Base-by-base conservation (phyloP, 2,113 vertebrate species). In the Propithecus coquereli region DNA sequence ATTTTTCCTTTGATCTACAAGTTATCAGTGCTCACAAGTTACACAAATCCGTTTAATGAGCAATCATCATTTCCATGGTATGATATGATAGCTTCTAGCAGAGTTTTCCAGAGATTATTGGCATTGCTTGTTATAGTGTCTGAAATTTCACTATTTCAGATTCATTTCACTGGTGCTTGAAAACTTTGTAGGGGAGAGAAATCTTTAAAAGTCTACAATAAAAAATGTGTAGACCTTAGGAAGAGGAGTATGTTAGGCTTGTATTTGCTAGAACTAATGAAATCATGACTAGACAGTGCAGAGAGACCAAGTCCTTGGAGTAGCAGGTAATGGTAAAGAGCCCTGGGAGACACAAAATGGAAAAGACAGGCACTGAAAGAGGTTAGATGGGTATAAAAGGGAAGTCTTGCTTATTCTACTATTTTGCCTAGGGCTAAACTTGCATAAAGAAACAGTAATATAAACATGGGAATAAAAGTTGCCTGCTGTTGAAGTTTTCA, bases 401-500 rank as follows among this genome's bases (percentile, higher is more conserved):
- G 47, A 96, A 86, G 66, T 50, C 63, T 90, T 82, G 13, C 32
- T 86, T 52, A 57, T 32, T 71, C 18, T 3, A 27, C 37, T 50
- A 3, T 61, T 82, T 90, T 91, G 79, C n/a, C 61, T 86, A 57
- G 0, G 22, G 66, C 59, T 70, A 85, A 87, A 54, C n/a, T 61
- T 68, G 25, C 83, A 79, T 86, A 32, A 94, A 95, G 68, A 94
- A 89, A 30, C 18, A 96, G 74, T 87, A 8, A 91, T 96, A 90
- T 73, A 95, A 93, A 94, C 16, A 43, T 30, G 37, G 61, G 37
- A 96, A 40, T 91, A 93, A 52, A 8, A 30, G 40, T 73, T 73
- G 9, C 71, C n/a, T 18, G 82, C 84, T 96, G 76, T 86, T 98
- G 65, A 94, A 11, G 23, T 91, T 87, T 97, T 93, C 76, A 90